Base-by-base conservation (phyloP, 1,140 invertebrate genomes). In the Apis cerana region DNA sequence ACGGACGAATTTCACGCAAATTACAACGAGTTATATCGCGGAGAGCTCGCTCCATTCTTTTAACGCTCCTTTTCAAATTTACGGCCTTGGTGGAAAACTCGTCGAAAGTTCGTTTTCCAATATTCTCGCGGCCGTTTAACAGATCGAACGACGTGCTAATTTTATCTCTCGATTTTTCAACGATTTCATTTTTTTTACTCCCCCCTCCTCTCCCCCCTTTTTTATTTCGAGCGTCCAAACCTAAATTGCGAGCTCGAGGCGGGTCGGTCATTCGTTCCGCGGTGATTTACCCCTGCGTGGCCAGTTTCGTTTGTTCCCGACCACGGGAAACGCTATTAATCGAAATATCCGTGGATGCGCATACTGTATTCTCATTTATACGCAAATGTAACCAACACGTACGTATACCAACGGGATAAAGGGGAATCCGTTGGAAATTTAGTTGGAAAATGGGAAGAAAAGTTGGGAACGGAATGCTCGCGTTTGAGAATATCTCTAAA, bases 361-460 rank as follows among this genome's bases (percentile, higher is more conserved):
- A 74, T 74, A 75, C 75, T 52, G 65, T 75, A 71, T 79, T 85
- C 83, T 82, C 85, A 82, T 80, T 84, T 82, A 74, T 67, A 74
- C 74, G 76, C 69, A 85, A 77, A 83, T 72, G 83, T 43, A 81
- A 67, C 62, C 43, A 58, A 43, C 9, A 23, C 58, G 61, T 67
- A 61, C 13, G 23, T 43, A 61, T 27, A 27, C 1, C 23, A 69
- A 84, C 19, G n/a, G 58, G 33, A 33, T 33, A 33, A 33, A 33
- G 33, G 33, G 48, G 67, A 19, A 13, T 59, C 58, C 71, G 50
- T 62, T 68, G 75, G 71, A 68, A 81, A 75, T 81, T 81, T 75
- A 27, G 61, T 68, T 75, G 71, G 71, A 50, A 59, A 81, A 80
- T 61, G 69, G 69, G 68, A 52, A 75, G 43, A 61, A 23, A 74